Conservation (phyloP, 2,113 vertebrate genomes). For the Mus pahari region DNA sequence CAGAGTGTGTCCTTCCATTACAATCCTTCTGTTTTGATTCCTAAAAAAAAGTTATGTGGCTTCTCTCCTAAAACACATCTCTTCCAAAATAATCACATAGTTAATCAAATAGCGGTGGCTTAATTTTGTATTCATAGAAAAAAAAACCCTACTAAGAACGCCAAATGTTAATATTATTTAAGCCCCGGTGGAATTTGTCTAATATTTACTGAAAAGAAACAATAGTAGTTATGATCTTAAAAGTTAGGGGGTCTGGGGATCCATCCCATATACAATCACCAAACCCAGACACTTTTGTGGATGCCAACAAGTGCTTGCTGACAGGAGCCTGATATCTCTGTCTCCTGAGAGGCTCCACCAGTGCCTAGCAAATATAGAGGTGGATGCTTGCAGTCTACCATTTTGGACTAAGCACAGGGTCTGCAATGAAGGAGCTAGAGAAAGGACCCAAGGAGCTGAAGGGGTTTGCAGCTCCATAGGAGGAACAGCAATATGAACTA, state of each 20-base stretch:
- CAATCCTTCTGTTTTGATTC: neutral
- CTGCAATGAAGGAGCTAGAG: too few species aligned
- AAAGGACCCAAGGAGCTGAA: too few species aligned
- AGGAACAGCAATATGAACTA: too few species aligned
- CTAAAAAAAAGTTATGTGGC: conserved; percentile 3
- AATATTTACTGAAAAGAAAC: neutral
- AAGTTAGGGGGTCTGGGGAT: neutral
- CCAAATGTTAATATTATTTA: conserved; percentile 25
- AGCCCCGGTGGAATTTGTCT: neutral
- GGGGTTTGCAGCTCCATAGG: too few species aligned
- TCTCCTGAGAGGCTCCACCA: too few species aligned
- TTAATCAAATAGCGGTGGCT: neutral
- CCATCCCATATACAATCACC: too few species aligned
- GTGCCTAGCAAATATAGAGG: too few species aligned
- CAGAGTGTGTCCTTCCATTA: neutral
- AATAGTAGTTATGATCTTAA: neutral
- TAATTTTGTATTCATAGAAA: conserved; percentile 14
- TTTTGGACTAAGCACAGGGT: too few species aligned
- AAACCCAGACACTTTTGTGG: too few species aligned
- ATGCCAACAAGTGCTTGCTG: too few species aligned
- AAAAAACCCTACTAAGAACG: conserved; percentile 1
- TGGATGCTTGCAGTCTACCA: too few species aligned
- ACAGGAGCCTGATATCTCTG: too few species aligned
- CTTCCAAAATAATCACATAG: neutral
- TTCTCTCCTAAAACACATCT: neutral